Conservation (phyloP, 2,888 invertebrate species). For the Eupithecia pulchellata region DNA sequence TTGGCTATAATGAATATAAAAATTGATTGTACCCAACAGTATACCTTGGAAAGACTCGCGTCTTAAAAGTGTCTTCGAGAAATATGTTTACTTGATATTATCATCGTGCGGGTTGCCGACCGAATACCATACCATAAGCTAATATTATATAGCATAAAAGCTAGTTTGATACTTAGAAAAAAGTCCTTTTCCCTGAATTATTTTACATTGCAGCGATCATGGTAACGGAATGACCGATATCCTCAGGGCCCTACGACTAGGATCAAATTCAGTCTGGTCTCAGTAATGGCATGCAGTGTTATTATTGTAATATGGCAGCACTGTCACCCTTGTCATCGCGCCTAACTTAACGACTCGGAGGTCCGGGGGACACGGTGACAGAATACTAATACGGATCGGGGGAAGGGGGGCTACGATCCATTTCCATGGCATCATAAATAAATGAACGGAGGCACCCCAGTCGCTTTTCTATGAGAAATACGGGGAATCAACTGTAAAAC, state of each 20-base stretch:
- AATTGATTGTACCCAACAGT: background rate
- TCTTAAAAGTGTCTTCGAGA: background rate
- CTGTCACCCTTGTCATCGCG: background rate
- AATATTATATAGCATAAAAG: background rate
- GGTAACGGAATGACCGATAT: background rate
- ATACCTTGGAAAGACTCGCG: too few species aligned
- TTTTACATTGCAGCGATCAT: background rate
- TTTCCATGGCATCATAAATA: conserved; percentile 38
- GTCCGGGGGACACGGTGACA: conserved; percentile 15
- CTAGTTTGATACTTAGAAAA: too few species aligned
- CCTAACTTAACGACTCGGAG: conserved; percentile 18
- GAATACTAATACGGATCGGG: conserved; percentile 33
- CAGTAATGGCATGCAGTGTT: background rate
- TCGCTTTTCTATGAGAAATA: conserved; percentile 5
- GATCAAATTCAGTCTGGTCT: background rate
- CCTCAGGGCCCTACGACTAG: background rate
- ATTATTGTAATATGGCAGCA: background rate
- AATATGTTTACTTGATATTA: too few species aligned
- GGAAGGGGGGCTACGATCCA: conserved; percentile 27
- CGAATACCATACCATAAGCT: background rate
- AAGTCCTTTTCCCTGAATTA: background rate
- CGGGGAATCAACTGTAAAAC: background rate
- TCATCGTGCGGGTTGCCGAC: background rate
- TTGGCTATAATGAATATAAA: too few species aligned
- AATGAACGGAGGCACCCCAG: conserved; percentile 25